These are phyloP conservation scores for Agonum fuliginosum DNA, from an alignment of 2,888 invertebrate species.

Conservation along the genomic window DNA sequence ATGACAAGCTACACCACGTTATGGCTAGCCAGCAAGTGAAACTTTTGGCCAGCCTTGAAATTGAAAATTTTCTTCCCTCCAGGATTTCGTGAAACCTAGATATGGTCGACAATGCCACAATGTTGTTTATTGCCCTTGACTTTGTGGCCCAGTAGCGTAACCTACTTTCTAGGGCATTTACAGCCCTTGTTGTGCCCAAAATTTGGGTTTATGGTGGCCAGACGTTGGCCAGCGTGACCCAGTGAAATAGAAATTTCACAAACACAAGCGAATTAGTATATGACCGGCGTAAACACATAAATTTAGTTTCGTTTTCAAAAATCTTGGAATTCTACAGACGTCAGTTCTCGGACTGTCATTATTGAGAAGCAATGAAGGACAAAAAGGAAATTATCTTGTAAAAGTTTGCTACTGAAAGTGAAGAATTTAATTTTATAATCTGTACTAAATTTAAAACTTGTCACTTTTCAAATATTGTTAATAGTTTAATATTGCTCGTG, in stretches of 20 bases:
- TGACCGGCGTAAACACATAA: slow-evolving; percentile 52
- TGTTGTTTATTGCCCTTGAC: slow-evolving; percentile 57
- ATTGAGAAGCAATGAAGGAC: no score
- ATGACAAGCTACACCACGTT: not conserved
- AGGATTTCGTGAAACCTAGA: slow-evolving; percentile 15
- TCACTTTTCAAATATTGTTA: not conserved
- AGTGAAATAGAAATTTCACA: slow-evolving; percentile 56
- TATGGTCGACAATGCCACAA: slow-evolving; percentile 14
- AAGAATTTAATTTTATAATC: slow-evolving; percentile 5
- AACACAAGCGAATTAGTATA: slow-evolving; percentile 47
- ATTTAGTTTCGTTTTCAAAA: slow-evolving; percentile 55
- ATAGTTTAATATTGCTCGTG: no score
- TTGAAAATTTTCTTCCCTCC: slow-evolving; percentile 1
- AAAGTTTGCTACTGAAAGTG: slow-evolving; percentile 21
- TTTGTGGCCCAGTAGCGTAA: slow-evolving; percentile 52
- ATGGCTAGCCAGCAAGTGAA: slow-evolving; percentile 4
- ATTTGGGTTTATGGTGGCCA: slow-evolving; percentile 58
- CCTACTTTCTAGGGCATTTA: slow-evolving; percentile 55
- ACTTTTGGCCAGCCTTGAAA: slow-evolving; percentile 8
- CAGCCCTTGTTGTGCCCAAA: slow-evolving; percentile 50
- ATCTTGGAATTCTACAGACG: not conserved
- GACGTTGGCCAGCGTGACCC: slow-evolving; percentile 49
- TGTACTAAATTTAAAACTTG: not conserved
- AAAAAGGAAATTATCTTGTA: slow-evolving; percentile 15
- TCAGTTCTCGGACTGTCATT: not conserved